Evolutionary conservation across 2,888 invertebrate species (phyloP).

Genomic region (Rhabditoides inermis): DNA sequence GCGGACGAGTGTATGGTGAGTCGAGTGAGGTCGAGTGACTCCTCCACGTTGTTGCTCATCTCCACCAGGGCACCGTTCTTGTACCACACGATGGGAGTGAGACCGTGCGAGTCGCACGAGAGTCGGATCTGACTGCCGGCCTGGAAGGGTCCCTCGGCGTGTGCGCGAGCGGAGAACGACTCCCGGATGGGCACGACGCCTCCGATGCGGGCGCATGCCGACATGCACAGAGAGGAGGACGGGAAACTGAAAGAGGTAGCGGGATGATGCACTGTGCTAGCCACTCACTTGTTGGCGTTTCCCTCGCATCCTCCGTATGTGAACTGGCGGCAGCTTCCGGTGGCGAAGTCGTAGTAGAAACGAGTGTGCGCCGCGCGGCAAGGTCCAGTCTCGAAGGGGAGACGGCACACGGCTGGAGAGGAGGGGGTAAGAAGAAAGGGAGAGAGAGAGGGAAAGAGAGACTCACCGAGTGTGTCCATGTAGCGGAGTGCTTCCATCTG

Average conservation of each 20-base stretch:
- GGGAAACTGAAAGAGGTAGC: background rate
- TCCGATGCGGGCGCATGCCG: slow-evolving; percentile 8
- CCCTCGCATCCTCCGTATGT: slow-evolving; percentile 44
- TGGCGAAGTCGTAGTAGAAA: slow-evolving; percentile 38
- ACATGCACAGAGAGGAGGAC: slow-evolving; percentile 16
- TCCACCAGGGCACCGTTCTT: slow-evolving; percentile 28
- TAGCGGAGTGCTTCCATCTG: slow-evolving; percentile 10
- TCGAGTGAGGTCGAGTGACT: background rate
- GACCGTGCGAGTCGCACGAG: slow-evolving; percentile 21
- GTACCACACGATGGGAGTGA: slow-evolving; percentile 30
- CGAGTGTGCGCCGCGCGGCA: slow-evolving; percentile 19
- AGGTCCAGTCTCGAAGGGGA: slow-evolving; percentile 33
- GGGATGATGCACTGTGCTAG: background rate
- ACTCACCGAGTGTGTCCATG: slow-evolving; percentile 11
- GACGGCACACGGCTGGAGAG: slow-evolving; percentile 24
- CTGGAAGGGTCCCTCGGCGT: slow-evolving; percentile 7
- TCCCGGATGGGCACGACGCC: slow-evolving; percentile 9
- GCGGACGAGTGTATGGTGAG: background rate
- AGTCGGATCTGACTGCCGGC: slow-evolving; percentile 20
- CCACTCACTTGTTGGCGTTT: slow-evolving; percentile 26
- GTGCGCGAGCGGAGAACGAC: slow-evolving; percentile 1
- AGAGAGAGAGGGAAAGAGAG: background rate
- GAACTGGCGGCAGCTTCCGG: slow-evolving; percentile 36
- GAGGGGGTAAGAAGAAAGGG: background rate
- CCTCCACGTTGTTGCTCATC: slow-evolving; percentile 20